Evolutionary conservation across 1,140 invertebrate genomes (phyloP), one percentile per base, ranked within the genome.

Genomic region (Telenomus remus): DNA sequence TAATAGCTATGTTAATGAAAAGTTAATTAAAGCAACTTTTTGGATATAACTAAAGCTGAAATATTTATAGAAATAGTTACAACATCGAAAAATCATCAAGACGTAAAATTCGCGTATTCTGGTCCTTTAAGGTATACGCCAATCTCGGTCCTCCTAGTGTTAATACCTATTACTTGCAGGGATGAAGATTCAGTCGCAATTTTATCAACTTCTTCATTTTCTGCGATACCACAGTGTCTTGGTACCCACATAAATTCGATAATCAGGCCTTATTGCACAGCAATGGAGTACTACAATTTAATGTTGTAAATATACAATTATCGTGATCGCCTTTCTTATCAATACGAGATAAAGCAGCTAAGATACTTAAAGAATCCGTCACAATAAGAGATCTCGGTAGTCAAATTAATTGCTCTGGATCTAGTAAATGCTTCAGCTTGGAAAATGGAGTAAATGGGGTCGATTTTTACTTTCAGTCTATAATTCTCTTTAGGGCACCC

Each of bases 381-480:
- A 44, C n/a, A n/a, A 44, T 44, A 6, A 44, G 4, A 44, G 12
- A 9, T 16, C 11, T 47, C 44, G 4, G 16, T 2, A 4, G 16
- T 16, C 12, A 43, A 8, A n/a, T 43, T 43, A n/a, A 43, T 19
- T 12, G 39, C 53, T 13, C 53, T 43, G 9, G 2, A 19, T 27
- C 42, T 55, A 6, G 53, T 39, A 14, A 55, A 55, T 12, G 53
- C 53, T 19, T 55, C 53, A 1, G 53, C 53, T n/a, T 55, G 53
- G 33, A 43, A 55, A 4, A 55, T 43, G 1, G 50, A 43, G 12
- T 19, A 55, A 42, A 19, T 12, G 1, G 13, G 4, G n/a, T 43
- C 27, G 6, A 55, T 55, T 44, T n/a, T 55, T 6, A 55, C 14
- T 43, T 43, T 55, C 6, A 55, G 4, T 1, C 1, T 19, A 19